Base-by-base conservation (phyloP, 2,113 vertebrate species). In the Albula glossodonta region DNA sequence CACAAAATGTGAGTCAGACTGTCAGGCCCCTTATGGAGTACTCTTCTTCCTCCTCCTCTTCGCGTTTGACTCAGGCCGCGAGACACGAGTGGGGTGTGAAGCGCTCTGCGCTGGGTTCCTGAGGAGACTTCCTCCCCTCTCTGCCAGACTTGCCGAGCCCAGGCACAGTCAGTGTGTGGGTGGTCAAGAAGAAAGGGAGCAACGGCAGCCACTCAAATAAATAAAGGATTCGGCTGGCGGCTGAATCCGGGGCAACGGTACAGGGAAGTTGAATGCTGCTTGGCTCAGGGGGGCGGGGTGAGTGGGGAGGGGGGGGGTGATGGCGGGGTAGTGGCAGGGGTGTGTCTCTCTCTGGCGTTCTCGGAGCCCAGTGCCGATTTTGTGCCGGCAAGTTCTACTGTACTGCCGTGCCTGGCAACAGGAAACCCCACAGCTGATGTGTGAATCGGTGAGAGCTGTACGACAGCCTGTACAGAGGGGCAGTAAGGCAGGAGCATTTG, bases 131-230 rank as follows among this genome's bases (percentile, higher is more conserved):
- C 25, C 50, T 84, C 82, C 49, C 49, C 56, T 77, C 51, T 9
- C 50, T 51, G 9, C 7, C 66, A 85, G 50, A 78, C 49, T 41
- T 51, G 9, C 7, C 66, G 83, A 49, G 63, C 49, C 41, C 81
- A 31, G 52, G 74, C 51, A 49, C 78, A 83, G 79, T 84, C 77
- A 84, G 53, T 85, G n/a, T 80, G 83, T 83, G 87, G 86, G 87
- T 86, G 87, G 85, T 57, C 60, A 57, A 22, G 78, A 83, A 52
- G 83, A 83, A 86, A 56, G 57, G 79, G 56, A 82, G 74, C 70
- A 83, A 66, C 83, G 60, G 84, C 74, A 84, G 83, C 78, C 83
- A 13, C 51, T 83, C 81, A 31, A 80, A 63, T n/a, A 78, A 80
- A 57, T 83, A 84, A 90, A 84, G 84, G 52, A 87, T 80, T 81